Conservation (phyloP, 2,113 vertebrate genomes). For the Brachyhypopomus occidentalis region DNA sequence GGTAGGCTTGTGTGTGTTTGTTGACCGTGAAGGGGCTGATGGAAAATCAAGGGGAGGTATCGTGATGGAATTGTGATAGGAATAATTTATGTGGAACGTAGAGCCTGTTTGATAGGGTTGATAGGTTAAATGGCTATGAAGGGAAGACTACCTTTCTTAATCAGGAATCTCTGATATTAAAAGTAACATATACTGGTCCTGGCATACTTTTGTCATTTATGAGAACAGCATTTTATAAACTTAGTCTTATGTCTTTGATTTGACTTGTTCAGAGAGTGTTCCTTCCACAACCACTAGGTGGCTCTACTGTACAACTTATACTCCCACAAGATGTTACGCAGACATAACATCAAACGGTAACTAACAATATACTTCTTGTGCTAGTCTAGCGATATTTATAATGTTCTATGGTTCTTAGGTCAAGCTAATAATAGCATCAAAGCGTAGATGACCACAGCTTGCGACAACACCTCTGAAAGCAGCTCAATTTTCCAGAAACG, state of each 20-base stretch:
- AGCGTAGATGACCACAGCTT: not conserved
- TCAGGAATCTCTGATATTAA: not conserved
- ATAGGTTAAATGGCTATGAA: not conserved
- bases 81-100: not conserved
- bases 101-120: conserved; percentile 13
- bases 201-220: not conserved
- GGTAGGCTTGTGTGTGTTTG: not conserved
- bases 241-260: not conserved
- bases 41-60: not conserved
- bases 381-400: conserved; percentile 32
- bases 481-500: conserved; percentile 1
- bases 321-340: not conserved
- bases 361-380: not conserved
- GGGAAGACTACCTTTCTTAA: not conserved
- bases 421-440: not conserved
- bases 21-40: not conserved
- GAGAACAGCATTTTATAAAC: conserved; percentile 1
- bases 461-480: not conserved
- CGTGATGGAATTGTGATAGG: not conserved
- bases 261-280: not conserved
- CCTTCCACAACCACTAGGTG: not conserved
- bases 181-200: not conserved
- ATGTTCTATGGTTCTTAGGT: conserved; percentile 1
- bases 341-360: not conserved
- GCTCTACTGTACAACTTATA: conserved; percentile 12